Percentiles rank a stretch among this genome's conserved stretches.
Conservation (phyloP, 92 coral and sea anemone species). For the Heliopora coerulea region DNA sequence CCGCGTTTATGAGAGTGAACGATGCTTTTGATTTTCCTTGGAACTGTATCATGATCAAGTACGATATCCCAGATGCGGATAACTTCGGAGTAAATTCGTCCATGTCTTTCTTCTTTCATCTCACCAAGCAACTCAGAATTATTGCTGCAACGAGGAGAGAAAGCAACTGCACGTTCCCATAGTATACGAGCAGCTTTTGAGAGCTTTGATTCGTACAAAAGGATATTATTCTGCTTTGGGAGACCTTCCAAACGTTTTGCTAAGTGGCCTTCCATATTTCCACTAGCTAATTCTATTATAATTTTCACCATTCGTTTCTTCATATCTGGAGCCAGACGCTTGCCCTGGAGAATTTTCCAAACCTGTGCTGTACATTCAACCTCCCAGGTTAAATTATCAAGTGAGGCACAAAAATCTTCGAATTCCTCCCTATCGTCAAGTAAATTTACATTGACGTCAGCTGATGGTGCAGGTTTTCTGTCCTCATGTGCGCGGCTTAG, state of each 20-base stretch:
- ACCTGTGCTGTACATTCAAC: conserved; percentile 87
- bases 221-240: conserved; percentile 59
- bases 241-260: conserved; percentile 73
- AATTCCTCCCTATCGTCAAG: neutral
- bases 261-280: conserved; percentile 67
- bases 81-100: conserved; percentile 75
- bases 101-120: conserved; percentile 14
- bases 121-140: conserved; percentile 60
- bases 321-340: conserved; percentile 39
- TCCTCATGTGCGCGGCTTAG: too few relatives aligned
- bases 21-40: conserved; percentile 65
- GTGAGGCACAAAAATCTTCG: conserved; percentile 6
- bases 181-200: conserved; percentile 68
- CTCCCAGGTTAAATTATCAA: conserved; percentile 90
- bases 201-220: conserved; percentile 67
- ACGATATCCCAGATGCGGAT: conserved; percentile 97
- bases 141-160: conserved; percentile 85
- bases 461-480: neutral
- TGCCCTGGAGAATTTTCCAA: conserved; percentile 73
- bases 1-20: conserved; percentile 89
- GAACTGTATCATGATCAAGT: conserved; percentile 65
- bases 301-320: conserved; percentile 55
- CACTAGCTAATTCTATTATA: conserved; percentile 79
- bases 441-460: neutral
- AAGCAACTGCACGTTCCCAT: conserved; percentile 92